These are phyloP conservation scores for Philantomba maxwellii DNA, from an alignment of 2,113 vertebrate genomes.

Conservation along the genomic window DNA sequence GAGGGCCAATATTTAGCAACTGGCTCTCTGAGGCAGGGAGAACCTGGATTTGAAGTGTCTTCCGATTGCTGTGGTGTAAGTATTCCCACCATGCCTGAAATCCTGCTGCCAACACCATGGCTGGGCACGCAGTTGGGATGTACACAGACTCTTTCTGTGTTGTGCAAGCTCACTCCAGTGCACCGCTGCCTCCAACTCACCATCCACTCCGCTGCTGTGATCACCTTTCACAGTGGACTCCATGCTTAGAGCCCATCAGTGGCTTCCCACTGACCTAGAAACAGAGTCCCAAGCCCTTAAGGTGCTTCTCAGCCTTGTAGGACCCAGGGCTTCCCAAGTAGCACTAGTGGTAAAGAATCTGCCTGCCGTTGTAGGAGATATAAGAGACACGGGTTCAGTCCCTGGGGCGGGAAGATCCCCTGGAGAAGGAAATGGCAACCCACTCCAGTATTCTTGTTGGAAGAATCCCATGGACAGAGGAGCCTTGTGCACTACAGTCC, in stretches of 20 bases:
- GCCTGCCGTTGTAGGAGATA: neutral
- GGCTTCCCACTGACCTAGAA: neutral
- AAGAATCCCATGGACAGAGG: neutral
- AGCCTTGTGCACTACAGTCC: neutral
- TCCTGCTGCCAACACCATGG: neutral
- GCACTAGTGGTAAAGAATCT: neutral
- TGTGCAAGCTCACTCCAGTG: too few relatives aligned
- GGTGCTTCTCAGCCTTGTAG: neutral
- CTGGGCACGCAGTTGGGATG: neutral
- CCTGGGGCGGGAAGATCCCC: neutral
- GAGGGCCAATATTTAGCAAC: neutral
- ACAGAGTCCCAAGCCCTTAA: neutral
- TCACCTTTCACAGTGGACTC: neutral
- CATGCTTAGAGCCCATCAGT: neutral
- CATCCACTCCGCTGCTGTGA: rapidly evolving
- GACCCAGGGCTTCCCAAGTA: neutral
- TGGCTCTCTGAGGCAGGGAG: neutral
- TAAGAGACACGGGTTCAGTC: neutral
- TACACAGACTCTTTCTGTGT: neutral
- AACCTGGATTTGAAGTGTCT: neutral
- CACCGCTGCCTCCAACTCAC: rapidly evolving
- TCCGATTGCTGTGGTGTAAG: neutral
- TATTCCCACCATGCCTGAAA: neutral
- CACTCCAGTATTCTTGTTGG: neutral
- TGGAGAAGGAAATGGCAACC: neutral